Base-by-base conservation (phyloP, 2,113 vertebrate species). In the Tetraodon nigroviridis region DNA sequence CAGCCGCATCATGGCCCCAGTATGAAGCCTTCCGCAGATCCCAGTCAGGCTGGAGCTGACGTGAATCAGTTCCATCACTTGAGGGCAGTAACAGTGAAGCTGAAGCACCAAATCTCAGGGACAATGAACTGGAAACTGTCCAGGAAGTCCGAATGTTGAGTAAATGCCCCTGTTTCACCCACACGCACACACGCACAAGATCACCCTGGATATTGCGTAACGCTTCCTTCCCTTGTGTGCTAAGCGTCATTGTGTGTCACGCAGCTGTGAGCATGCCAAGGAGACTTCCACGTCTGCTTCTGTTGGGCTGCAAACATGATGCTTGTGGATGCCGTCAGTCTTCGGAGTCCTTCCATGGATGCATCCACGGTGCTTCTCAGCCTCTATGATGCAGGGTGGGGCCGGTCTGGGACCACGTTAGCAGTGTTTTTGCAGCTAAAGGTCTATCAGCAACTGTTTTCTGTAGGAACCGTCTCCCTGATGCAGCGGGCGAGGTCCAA, bases 61-160 rank as follows among this genome's bases (percentile, higher is more conserved):
- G 46, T 14, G 22, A 42, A 20, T 47, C 0, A 15, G 11, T 22
- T 55, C 19, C 11, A 11, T 42, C 63, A 41, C 66, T 57, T 27
- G 65, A 51, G 73, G 53, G 19, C 64, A 67, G 52, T 46, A 4
- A 4, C 0, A 24, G 41, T 72, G 11, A 20, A 32, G 24, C 2
- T 47, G 37, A n/a, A 13, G 21, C 55, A 47, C 20, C 45, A 10
- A 21, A 24, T 20, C 5, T 54, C 13, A 64, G 15, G n/a, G 22
- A 7, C 51, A 40, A 2, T 57, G 24, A 27, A 27, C 24, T 37
- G 10, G 10, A 37, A 53, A 58, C 42, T 51, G 37, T 16, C 5
- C 29, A 73, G 75, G 22, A 67, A 62, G 71, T 71, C 70, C 58
- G 41, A 12, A 57, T 48, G 42, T 27, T 76, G 76, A 76, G 68